Conservation (phyloP, 2,797 vertebrate genomes). For the Enoplosus armatus region DNA sequence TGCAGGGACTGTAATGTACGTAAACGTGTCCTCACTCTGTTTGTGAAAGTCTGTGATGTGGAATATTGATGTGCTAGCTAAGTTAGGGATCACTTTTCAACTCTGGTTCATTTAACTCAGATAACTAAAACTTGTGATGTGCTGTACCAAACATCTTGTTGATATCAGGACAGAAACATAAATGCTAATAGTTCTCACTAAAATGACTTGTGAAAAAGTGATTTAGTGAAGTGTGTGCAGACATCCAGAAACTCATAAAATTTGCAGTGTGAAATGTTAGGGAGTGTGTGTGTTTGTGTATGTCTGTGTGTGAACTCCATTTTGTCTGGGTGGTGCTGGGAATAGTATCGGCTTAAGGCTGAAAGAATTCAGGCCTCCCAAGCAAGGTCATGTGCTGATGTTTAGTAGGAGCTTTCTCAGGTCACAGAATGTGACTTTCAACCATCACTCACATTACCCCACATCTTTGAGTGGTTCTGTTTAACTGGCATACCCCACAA, state of each 20-base stretch:
- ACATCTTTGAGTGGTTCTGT: conserved; percentile 70
- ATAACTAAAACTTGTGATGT: conserved; percentile 47
- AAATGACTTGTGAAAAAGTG: conserved; percentile 44
- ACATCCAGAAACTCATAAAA: conserved; percentile 56
- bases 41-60: conserved; percentile 58
- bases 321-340: conserved; percentile 75
- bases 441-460: conserved; percentile 78
- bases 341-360: conserved; percentile 81
- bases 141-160: conserved; percentile 38
- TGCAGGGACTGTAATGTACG: conserved; percentile 47
- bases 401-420: conserved; percentile 84
- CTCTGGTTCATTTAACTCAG: conserved; percentile 42
- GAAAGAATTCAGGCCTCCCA: conserved; percentile 82
- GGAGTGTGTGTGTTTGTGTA: conserved; percentile 3
- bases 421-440: conserved; percentile 81
- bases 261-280: conserved; percentile 48
- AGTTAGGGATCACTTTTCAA: conserved; percentile 51
- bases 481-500: conserved; percentile 71
- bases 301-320: conserved; percentile 66
- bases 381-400: conserved; percentile 85
- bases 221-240: conserved; percentile 46
- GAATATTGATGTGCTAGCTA: conserved; percentile 53
- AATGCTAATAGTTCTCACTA: conserved; percentile 36
- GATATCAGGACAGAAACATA: conserved; percentile 36
- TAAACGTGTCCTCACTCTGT: conserved; percentile 68